Evolutionary conservation across 2,113 vertebrate species (phyloP).

Genomic region (Elachura formosa): DNA sequence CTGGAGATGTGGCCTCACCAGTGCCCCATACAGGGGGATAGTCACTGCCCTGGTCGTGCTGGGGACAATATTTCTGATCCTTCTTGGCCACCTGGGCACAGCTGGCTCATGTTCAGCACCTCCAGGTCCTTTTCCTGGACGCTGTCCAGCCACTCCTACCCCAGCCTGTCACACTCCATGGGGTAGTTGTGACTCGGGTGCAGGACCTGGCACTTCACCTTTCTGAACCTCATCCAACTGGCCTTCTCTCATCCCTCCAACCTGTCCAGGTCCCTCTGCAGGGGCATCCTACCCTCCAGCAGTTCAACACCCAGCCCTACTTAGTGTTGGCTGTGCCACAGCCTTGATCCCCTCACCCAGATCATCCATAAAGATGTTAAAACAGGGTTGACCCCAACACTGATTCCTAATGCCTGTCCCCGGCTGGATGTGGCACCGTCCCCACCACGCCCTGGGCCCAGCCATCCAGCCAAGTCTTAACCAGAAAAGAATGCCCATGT

Average conservation of each 20-base stretch:
- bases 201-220: background rate
- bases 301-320: background rate
- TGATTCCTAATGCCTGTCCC: background rate
- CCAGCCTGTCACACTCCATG: background rate
- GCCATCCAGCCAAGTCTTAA: background rate
- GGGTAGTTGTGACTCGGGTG: background rate
- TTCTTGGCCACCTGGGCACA: background rate
- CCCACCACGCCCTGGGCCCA: background rate
- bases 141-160: background rate
- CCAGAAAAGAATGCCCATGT: background rate
- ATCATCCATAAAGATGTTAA: background rate
- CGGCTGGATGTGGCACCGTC: background rate
- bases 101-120: background rate
- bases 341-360: background rate
- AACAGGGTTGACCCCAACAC: background rate
- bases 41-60: background rate
- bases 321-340: background rate
- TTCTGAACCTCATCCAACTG: background rate
- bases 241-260: background rate
- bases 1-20: background rate
- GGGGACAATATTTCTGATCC: background rate
- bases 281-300: background rate
- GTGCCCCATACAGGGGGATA: background rate
- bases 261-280: background rate
- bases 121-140: background rate